Conservation (phyloP, 2,888 invertebrate species). For the Macrophya annulata region DNA sequence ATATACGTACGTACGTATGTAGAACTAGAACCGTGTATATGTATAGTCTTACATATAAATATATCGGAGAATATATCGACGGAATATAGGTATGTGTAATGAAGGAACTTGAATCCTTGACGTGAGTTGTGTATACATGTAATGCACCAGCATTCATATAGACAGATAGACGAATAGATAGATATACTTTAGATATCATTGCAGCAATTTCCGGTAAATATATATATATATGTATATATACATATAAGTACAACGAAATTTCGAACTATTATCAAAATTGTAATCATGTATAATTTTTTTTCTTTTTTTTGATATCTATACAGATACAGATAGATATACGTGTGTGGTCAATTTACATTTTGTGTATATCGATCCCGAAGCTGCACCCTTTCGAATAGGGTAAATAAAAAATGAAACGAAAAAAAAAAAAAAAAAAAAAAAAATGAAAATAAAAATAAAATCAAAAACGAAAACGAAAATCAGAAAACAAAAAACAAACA, state of each 20-base stretch:
- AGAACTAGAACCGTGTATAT: not conserved
- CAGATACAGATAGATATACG: not conserved
- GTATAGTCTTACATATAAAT: not conserved
- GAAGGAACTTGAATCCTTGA: not conserved
- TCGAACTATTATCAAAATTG: not conserved
- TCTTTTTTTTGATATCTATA: not conserved
- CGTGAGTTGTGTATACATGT: not conserved
- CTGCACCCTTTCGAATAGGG: not conserved
- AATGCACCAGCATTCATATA: too few species aligned
- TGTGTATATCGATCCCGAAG: not conserved
- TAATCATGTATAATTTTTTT: not conserved
- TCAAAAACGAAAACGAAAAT: not conserved
- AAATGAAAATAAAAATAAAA: not conserved
- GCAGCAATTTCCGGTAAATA: not conserved
- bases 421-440: not conserved
- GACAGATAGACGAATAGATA: too few species aligned
- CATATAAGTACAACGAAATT: not conserved
- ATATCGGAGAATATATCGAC: constrained; percentile 3
- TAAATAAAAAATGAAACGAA: not conserved
- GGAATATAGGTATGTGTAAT: not conserved
- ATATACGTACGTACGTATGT: not conserved
- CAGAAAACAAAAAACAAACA: not conserved
- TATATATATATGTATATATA: not conserved
- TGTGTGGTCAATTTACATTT: not conserved
- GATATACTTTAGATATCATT: not conserved